Conservation (phyloP, 2,113 vertebrate genomes). For the Butastur rufipennis region DNA sequence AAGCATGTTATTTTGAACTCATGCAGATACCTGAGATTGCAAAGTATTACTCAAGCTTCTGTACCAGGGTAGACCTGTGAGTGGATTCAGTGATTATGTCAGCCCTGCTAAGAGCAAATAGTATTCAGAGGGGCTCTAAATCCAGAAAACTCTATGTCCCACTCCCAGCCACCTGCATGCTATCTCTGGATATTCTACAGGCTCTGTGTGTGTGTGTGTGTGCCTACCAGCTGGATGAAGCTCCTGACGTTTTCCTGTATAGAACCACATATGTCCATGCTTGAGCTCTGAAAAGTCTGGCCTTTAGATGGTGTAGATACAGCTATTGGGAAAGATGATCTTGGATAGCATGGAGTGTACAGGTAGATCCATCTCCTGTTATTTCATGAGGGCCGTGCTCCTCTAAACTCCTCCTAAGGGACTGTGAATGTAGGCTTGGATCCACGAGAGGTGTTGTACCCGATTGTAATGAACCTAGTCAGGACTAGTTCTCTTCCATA, state of each 20-base stretch:
- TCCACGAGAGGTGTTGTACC: neutral
- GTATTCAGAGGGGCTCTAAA: neutral
- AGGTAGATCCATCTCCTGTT: neutral
- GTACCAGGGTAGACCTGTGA: neutral
- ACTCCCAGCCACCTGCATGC: neutral
- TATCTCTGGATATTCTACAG: neutral
- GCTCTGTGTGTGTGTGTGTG: neutral
- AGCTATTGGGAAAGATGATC: neutral
- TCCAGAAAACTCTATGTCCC: neutral
- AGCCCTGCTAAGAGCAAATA: neutral
- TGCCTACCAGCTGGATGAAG: neutral
- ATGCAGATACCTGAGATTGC: neutral
- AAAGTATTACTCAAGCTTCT: neutral
- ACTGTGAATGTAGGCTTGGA: neutral
- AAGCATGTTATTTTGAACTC: neutral
- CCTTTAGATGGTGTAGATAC: neutral
- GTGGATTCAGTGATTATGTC: neutral
- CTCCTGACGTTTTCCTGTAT: rapidly evolving
- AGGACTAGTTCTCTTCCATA: neutral
- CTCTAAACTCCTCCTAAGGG: neutral
- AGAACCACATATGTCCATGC: neutral
- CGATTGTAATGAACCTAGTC: neutral
- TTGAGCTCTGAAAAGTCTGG: neutral
- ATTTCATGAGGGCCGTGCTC: neutral
- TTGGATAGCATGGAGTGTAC: neutral